Conservation (phyloP, 2,888 invertebrate species). For the Liopterus haemorrhoidalis region DNA sequence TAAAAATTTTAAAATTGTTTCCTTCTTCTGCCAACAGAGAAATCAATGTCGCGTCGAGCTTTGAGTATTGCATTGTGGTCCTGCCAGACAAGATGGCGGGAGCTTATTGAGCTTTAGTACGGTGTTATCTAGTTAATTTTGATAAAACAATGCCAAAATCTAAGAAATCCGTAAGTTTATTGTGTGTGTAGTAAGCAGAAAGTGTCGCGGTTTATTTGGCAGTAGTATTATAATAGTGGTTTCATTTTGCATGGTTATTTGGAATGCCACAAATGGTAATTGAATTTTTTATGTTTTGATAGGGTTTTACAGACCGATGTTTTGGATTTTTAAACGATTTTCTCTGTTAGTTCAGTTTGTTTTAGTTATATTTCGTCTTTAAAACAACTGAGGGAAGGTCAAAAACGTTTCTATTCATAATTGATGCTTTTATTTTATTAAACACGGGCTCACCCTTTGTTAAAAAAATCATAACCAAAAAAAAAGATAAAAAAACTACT, state of each 20-base stretch:
- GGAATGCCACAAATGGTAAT: conserved; percentile 19
- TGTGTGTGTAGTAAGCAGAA: conserved; percentile 20
- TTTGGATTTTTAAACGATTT: conserved; percentile 15
- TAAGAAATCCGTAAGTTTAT: conserved; percentile 44
- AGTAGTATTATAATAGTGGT: neutral
- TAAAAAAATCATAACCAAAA: conserved; percentile 49
- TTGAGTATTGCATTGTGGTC: no score
- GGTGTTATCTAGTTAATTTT: no score
- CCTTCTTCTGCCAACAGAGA: no score
- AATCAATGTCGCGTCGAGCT: no score
- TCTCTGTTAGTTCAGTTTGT: conserved; percentile 11
- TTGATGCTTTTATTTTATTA: conserved; percentile 28
- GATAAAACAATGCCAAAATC: conserved; percentile 47
- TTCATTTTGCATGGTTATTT: conserved; percentile 18
- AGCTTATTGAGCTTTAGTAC: no score
- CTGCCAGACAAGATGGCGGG: no score
- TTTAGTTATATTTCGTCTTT: no score
- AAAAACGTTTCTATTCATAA: no score
- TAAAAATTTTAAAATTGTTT: no score
- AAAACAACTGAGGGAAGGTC: no score
- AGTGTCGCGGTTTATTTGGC: conserved; percentile 2
- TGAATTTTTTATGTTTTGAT: conserved; percentile 16
- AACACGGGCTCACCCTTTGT: conserved; percentile 32
- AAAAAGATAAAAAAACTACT: conserved; percentile 41
- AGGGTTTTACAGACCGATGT: conserved; percentile 7